Percentiles rank a stretch among this genome's conserved stretches.
Evolutionary conservation across 1,140 invertebrate genomes (phyloP).

Genomic region (Trichomalopsis sarcophagae): DNA sequence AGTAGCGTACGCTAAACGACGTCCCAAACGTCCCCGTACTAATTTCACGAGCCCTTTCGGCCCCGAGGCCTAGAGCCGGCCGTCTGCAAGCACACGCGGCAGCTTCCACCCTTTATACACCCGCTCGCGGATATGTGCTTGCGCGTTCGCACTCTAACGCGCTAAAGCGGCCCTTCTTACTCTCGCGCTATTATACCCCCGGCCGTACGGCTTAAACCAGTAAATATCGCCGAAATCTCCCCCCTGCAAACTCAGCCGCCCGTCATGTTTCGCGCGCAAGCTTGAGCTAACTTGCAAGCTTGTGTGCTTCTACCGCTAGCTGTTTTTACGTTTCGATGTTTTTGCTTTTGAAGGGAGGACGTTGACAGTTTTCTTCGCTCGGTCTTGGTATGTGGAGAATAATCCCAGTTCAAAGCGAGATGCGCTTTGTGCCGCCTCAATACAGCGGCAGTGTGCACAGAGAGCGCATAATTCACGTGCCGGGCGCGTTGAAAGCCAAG

Average conservation of each 20-base stretch:
- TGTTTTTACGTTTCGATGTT: neutral
- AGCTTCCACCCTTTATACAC: too few species aligned
- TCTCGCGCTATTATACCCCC: neutral
- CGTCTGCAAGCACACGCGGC: too few species aligned
- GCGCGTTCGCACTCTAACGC: neutral
- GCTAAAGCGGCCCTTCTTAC: neutral
- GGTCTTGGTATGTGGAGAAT: too few species aligned
- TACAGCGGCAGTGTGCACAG: too few species aligned
- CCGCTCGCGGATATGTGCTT: neutral
- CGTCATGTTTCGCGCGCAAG: neutral
- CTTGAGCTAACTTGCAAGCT: neutral
- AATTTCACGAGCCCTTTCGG: conserved; percentile 60
- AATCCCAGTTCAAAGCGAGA: too few species aligned
- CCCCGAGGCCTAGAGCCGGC: neutral
- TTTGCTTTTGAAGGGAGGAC: neutral
- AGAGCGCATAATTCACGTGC: too few species aligned
- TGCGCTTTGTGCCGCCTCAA: too few species aligned
- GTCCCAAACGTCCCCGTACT: conserved; percentile 62
- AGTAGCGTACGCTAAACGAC: conserved; percentile 56
- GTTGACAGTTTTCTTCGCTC: too few species aligned
- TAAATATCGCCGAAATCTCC: conserved; percentile 29
- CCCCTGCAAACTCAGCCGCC: neutral
- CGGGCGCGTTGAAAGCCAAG: too few species aligned
- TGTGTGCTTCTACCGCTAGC: neutral
- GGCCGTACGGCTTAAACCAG: neutral